A percentile compares a stretch with the other conserved stretches of the same genome.
Conservation (phyloP, 2,113 vertebrate genomes). For the Clupea harengus region DNA sequence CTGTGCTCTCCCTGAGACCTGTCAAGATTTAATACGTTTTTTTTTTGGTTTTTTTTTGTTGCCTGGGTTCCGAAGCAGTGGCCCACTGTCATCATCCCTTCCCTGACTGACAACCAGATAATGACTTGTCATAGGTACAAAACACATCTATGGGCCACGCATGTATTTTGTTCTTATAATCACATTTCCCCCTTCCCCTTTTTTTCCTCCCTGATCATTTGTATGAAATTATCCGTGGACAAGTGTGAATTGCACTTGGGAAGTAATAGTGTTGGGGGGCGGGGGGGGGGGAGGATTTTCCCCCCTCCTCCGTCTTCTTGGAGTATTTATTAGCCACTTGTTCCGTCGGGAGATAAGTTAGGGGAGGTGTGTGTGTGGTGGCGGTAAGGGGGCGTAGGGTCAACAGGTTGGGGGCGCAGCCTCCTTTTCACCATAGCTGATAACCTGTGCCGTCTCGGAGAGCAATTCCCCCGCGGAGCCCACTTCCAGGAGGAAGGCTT, state of each 20-base stretch:
- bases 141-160: conserved; percentile 56
- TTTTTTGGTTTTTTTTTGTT: conserved; percentile 18
- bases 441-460: conserved; percentile 54
- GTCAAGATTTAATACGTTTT: conserved; percentile 54
- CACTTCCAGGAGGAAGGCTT: not conserved
- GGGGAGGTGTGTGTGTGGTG: conserved; percentile 19
- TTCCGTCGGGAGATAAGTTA: not conserved
- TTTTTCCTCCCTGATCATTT: conserved; percentile 58
- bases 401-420: conserved; percentile 53
- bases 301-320: conserved; percentile 55
- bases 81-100: conserved; percentile 24
- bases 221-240: conserved; percentile 50
- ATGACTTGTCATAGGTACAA: conserved; percentile 76
- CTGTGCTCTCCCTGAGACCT: conserved; percentile 36
- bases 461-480: conserved; percentile 44
- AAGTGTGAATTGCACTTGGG: conserved; percentile 61
- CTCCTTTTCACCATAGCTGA: conserved; percentile 48
- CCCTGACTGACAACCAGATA: conserved; percentile 76
- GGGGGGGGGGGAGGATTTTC: conserved; percentile 58
- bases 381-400: conserved; percentile 11
- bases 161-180: conserved; percentile 64
- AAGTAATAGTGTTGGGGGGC: conserved; percentile 46
- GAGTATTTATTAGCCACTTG: conserved; percentile 66
- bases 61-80: conserved; percentile 51
- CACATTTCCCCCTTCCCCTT: conserved; percentile 47